Evolutionary conservation across 2,888 invertebrate genomes (phyloP), one percentile per base, ranked within the genome.

Genomic region (Pandemis corylana): DNA sequence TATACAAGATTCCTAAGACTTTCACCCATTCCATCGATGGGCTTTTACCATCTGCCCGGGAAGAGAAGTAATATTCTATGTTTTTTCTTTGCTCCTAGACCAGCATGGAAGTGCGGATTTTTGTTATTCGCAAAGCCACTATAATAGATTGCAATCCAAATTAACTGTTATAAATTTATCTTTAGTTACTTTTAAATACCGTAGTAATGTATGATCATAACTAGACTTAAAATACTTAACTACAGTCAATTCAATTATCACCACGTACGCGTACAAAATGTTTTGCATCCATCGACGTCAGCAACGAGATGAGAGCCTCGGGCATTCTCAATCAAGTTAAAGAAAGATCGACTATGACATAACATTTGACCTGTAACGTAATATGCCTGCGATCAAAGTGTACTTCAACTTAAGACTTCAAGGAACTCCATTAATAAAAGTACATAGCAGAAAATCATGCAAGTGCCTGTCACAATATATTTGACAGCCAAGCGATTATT

Each of bases 321-420:
- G 64, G 73, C 73, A 28, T 44, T 68, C 62, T 69, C 68, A 73
- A 73, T 73, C 73, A 73, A 64, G 64, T 46, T 20, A 69, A 69
- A 68, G 63, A 73, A 73, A 56, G 64, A 69, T 68, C 41, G 28
- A 46, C 68, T 68, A 46, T 73, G 68, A 65, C 59, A 59, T 51
- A 69, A 73, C 65, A 65, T 69, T 69, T 69, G 73, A 73, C 68
- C 73, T 20, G 49, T 49, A 69, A 65, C 73, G 68, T 64, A 73
- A 64, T 53, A 42, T 64, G 44, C 42, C 15, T 70, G 59, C n/a
- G 68, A 44, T 68, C 41, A 68, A 56, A 56, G n/a, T 66, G 51
- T 59, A 15, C 67, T 53, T 71, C 46, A 51, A 66, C 41, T 7
- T 41, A 20, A 63, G 20, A 3, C 28, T 28, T 64, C 46, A 49